Base-by-base conservation (phyloP, 2,888 invertebrate genomes). In the Ochropacha duplaris region DNA sequence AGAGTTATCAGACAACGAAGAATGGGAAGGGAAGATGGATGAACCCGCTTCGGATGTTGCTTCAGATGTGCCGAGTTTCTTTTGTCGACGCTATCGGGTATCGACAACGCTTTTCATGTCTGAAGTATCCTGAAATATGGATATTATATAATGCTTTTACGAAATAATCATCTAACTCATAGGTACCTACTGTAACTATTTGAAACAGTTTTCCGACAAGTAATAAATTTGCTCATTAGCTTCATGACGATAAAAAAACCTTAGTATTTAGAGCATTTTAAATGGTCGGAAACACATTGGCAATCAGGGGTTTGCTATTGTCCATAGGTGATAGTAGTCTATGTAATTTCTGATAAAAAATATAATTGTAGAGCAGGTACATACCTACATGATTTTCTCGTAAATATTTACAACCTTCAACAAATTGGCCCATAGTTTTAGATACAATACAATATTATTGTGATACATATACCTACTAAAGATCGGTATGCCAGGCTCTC, bases 1-100 rank as follows among this genome's bases (percentile, higher is more conserved):
- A 62, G 22, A 67, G 68, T 68, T 71, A 71, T 69, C 69, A 69
- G 67, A 62, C 66, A 70, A 71, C 66, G 71, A 71, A 69, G 66
- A 68, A 63, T 61, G 65, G 61, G 65, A 71, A 71, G 65, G 61
- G 65, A 71, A 71, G 71, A 72, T 70, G 71, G 69, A 72, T 69
- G 72, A 74, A 69, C 67, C 65, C 59, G 58, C 58, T 36, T 56
- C 59, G 56, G 61, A 54, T 61, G 65, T 65, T 62, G 68, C 65
- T 71, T 65, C 59, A 66, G 68, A 70, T 68, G 69, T 62, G 64
- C 60, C 51, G 60, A 59, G 63, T 67, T 67, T 71, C 67, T 66
- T 73, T 73, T 69, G 72, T 71, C 61, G 55, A 57, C 52, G 51
- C 50, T 52, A 50, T 50, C 49, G 49, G 24, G 24, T 49, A 24